Evolutionary conservation across 2,113 vertebrate genomes (phyloP), one percentile per base, ranked within the genome.

Genomic region (Brachyistius frenatus): DNA sequence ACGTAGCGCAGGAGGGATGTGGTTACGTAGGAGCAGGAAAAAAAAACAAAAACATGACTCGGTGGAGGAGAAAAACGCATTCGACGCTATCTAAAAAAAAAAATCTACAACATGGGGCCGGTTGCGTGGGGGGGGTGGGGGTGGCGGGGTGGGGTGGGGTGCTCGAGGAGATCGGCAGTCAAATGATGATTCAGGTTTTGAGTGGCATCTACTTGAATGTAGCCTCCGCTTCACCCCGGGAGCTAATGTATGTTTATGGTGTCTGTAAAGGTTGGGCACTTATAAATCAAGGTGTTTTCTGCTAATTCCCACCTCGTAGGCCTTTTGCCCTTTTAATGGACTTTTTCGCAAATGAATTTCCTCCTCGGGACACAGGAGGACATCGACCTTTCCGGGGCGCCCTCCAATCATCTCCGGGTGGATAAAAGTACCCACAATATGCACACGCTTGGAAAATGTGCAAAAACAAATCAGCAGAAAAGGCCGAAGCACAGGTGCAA

Each of bases 241-340:
- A 67, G 37, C 44, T 52, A 30, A 63, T 81, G 47, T 62, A 73
- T 90, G 80, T 86, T 77, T 66, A 81, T 80, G 44, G 46, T 57
- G 65, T 73, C 61, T 78, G 60, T 66, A 55, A 73, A 78, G 79
- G 70, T 54, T 50, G 57, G 37, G 52, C 1, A 64, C 63, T 41
- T 44, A 58, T 70, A 77, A 72, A 83, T 78, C 56, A 66, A 41
- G n/a, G 14, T 5, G 1, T 83, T 23, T 80, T 78, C 57, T 63
- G 46, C 41, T 85, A 46, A 87, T 83, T 76, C 58, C 65, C 56
- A 77, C 65, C 47, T 81, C 37, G 31, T 31, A 49, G 11, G n/a
- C 56, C 52, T 83, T 85, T 76, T 55, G 56, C 81, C 68, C 66
- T 81, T 86, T 84, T 62, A 84, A 81, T 88, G 62, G 78, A 83